Evolutionary conservation across 2,888 invertebrate species (phyloP).

Genomic region (Andrena flavipes): DNA sequence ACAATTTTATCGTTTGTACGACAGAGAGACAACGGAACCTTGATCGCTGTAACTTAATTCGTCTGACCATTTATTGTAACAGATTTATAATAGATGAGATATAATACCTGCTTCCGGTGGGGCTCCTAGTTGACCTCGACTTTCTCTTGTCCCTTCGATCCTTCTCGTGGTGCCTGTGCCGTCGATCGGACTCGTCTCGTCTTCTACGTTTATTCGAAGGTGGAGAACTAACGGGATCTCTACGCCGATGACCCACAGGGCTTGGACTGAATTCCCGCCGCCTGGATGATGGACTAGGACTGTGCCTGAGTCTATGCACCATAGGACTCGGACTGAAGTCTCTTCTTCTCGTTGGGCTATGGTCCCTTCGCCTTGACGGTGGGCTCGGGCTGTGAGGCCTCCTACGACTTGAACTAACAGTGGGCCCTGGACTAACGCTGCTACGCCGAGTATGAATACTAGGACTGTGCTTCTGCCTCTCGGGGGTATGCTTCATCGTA

Average conservation of each 20-base stretch:
- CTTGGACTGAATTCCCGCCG: conserved; percentile 81
- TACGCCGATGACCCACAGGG: conserved; percentile 76
- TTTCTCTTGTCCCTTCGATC: conserved; percentile 85
- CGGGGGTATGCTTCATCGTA: conserved; percentile 70
- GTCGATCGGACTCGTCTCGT: conserved; percentile 84
- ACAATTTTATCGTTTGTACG: not conserved
- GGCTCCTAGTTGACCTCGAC: conserved; percentile 82
- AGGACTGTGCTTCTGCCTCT: conserved; percentile 73
- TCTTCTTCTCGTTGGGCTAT: conserved; percentile 79
- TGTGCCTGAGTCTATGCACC: conserved; percentile 78
- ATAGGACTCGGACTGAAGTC: conserved; percentile 80
- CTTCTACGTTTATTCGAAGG: conserved; percentile 83
- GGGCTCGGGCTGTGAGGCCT: conserved; percentile 83
- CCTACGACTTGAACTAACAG: conserved; percentile 71
- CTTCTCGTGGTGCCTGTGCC: conserved; percentile 85
- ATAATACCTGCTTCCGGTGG: conserved; percentile 77
- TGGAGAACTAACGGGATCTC: conserved; percentile 82
- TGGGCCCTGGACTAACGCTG: conserved; percentile 70
- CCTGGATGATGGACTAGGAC: conserved; percentile 78
- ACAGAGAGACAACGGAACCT: not conserved
- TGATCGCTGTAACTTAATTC: not conserved
- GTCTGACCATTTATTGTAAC: not conserved
- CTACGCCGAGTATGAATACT: conserved; percentile 71
- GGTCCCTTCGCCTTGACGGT: conserved; percentile 79
- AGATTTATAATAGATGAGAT: not conserved